Evolutionary conservation across 2,113 vertebrate genomes (phyloP).

Genomic region (Colistium nudipinnis): DNA sequence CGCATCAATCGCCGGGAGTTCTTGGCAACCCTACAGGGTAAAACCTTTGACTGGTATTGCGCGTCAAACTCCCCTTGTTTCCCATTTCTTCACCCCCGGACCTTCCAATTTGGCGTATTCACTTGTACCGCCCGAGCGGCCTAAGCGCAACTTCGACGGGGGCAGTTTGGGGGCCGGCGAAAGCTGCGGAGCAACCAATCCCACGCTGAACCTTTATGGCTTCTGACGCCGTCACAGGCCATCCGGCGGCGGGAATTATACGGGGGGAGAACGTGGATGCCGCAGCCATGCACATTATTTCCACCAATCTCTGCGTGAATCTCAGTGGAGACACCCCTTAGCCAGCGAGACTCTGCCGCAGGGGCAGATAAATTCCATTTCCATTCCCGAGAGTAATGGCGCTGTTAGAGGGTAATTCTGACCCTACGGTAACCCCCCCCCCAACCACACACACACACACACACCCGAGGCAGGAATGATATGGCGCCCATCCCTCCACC

Average conservation of each 20-base stretch:
- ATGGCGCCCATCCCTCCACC: conserved; percentile 45
- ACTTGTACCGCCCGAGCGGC: not conserved
- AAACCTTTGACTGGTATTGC: conserved; percentile 36
- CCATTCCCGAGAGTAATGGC: conserved; percentile 70
- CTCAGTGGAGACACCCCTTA: conserved; percentile 23
- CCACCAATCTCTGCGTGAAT: conserved; percentile 17
- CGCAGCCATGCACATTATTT: conserved; percentile 28
- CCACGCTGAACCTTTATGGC: not conserved
- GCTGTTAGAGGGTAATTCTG: conserved; percentile 68
- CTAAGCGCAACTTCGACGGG: conserved; percentile 13
- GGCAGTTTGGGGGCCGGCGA: conserved; percentile 7
- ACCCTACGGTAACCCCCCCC: conserved; percentile 65
- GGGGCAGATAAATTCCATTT: conserved; percentile 38
- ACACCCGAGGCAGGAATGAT: conserved; percentile 38
- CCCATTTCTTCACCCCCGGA: conserved; percentile 26
- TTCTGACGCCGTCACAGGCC: conserved; percentile 6
- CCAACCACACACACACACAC: too few species aligned
- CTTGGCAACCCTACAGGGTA: conserved; percentile 58
- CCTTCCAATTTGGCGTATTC: conserved; percentile 22
- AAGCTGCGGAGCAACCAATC: conserved; percentile 7
- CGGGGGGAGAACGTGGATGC: not conserved
- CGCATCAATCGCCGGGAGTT: conserved; percentile 47
- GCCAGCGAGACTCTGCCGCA: conserved; percentile 36
- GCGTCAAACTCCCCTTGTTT: not conserved
- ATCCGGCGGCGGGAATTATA: not conserved